Conservation (phyloP, 2,113 vertebrate species). For the Micromys minutus region DNA sequence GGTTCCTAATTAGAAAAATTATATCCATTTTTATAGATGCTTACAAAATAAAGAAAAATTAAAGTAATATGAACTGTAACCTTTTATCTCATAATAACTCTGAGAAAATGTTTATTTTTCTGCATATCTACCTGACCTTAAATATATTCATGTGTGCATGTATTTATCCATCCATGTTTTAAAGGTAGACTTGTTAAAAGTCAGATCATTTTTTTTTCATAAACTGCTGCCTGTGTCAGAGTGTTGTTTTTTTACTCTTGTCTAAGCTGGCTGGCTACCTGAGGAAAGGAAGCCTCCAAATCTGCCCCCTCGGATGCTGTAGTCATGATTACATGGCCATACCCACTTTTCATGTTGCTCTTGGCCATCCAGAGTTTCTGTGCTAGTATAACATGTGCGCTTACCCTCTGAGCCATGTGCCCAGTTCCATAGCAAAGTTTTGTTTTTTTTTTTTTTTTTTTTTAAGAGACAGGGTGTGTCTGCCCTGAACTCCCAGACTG, state of each 20-base stretch:
- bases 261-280: neutral
- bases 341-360: neutral
- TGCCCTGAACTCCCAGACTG: no score
- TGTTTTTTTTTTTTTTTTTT: no score
- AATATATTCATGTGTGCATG: neutral
- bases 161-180: neutral
- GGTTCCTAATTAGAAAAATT: slow-evolving; percentile 38
- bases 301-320: neutral
- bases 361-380: no score
- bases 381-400: neutral
- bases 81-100: neutral
- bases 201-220: slow-evolving; percentile 41
- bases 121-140: neutral
- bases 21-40: neutral
- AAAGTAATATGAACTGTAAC: slow-evolving; percentile 28
- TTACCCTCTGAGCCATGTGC: neutral
- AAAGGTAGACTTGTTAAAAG: neutral
- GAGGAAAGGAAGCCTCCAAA: neutral
- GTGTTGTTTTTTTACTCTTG: neutral
- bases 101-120: neutral
- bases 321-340: neutral
- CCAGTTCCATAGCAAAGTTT: neutral
- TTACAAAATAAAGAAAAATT: slow-evolving; percentile 36
- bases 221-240: neutral
- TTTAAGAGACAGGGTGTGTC: no score